phyloP scores from a whole-genome alignment of 2,797 vertebrate genomes.

The Sebastiscus tertius region DNA sequence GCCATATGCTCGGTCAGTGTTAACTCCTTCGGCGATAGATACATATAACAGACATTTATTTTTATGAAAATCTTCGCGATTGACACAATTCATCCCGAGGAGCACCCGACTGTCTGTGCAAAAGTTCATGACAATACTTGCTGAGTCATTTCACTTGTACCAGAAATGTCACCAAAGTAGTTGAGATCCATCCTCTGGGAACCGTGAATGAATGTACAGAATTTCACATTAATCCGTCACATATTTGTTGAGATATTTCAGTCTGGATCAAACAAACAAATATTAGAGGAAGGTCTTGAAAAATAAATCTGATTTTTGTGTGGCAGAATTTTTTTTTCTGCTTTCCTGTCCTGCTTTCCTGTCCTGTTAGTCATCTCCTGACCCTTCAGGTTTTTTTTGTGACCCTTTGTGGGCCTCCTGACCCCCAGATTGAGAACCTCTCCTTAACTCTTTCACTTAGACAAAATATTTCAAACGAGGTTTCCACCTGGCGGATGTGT shows the following conservation, averaged over 20 bases:
- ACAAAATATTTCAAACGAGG: constrained; percentile 37
- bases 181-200: not conserved
- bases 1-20: too few species aligned
- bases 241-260: not conserved
- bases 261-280: not conserved
- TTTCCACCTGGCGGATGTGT: constrained; percentile 50
- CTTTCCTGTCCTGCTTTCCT: too few species aligned
- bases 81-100: not conserved
- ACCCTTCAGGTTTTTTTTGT: not conserved
- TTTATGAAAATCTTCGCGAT: too few species aligned
- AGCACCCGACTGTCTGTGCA: not conserved
- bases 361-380: not conserved
- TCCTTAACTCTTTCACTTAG: not conserved
- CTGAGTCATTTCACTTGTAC: too few species aligned
- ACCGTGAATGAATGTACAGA: not conserved
- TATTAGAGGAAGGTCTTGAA: not conserved
- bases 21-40: too few species aligned
- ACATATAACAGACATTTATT: too few species aligned
- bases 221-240: not conserved
- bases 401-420: not conserved
- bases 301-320: not conserved
- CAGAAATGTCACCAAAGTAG: too few species aligned
- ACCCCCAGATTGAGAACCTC: not conserved
- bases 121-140: not conserved
- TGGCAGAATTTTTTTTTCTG: not conserved